A percentile compares a stretch with the other conserved stretches of the same genome.
Conservation (phyloP, 2,113 vertebrate genomes). For the Sus scrofa region DNA sequence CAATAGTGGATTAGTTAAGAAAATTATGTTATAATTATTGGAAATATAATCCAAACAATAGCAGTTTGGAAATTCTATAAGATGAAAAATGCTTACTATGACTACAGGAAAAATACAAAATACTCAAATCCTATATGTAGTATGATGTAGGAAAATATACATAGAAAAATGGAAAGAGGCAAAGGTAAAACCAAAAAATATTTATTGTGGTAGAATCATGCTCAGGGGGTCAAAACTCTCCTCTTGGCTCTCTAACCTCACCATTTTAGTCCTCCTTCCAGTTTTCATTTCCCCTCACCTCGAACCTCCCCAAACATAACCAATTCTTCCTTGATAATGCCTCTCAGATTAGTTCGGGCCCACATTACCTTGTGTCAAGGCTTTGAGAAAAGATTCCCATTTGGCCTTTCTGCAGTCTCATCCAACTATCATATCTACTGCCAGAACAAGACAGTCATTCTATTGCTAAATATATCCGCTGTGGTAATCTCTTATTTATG, state of each 20-base stretch:
- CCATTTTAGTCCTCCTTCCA: neutral
- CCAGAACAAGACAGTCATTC: neutral
- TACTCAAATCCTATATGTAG: neutral
- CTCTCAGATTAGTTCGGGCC: neutral
- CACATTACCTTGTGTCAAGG: neutral
- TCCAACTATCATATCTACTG: neutral
- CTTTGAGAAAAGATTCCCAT: neutral
- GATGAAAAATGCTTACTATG: slow-evolving; percentile 40
- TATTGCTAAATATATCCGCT: neutral
- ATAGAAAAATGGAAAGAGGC: neutral
- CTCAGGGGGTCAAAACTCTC: neutral
- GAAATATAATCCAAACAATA: slow-evolving; percentile 6
- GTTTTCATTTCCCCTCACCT: neutral
- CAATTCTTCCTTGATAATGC: neutral
- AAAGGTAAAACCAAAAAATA: slow-evolving; percentile 18
- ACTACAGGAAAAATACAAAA: neutral
- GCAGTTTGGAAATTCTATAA: slow-evolving; percentile 7
- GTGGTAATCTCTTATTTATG: neutral
- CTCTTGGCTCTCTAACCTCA: neutral
- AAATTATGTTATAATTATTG: neutral
- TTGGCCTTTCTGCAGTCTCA: neutral
- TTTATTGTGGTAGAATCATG: neutral
- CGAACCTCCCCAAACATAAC: neutral
- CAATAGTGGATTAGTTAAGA: neutral
- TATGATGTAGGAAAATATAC: neutral